Conservation (phyloP, 2,113 vertebrate genomes). For the Sorex araneus region DNA sequence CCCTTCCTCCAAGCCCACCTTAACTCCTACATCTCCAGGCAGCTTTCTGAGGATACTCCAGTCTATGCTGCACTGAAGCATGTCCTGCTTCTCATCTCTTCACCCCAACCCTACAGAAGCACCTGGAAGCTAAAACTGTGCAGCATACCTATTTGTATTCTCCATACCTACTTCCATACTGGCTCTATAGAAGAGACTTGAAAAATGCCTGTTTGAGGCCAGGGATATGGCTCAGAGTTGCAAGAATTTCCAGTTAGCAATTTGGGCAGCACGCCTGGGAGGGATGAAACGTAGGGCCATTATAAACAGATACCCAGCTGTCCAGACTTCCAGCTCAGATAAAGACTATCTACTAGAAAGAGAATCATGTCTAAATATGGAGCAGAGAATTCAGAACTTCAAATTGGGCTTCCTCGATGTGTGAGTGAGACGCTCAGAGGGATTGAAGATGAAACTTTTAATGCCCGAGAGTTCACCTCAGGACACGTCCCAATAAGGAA, state of each 20-base stretch:
- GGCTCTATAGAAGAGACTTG: no score
- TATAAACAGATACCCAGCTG: neutral
- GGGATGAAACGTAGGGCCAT: neutral
- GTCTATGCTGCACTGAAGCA: no score
- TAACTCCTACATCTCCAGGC: no score
- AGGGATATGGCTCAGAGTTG: neutral
- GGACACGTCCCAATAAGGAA: conserved; percentile 72
- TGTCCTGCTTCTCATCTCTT: no score
- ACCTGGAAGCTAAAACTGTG: no score
- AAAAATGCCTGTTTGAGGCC: no score
- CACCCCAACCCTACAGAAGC: no score
- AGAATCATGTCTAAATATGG: conserved; percentile 50
- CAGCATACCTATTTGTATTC: no score
- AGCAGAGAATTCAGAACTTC: conserved; percentile 58
- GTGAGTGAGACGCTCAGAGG: conserved; percentile 27
- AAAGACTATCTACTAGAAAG: conserved; percentile 56
- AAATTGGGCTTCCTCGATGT: neutral
- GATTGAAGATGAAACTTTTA: conserved; percentile 18
- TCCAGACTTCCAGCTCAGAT: conserved; percentile 16
- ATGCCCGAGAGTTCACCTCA: conserved; percentile 52
- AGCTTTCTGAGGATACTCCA: no score
- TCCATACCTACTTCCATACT: no score
- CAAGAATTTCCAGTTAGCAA: conserved; percentile 10
- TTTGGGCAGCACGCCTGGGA: conserved; percentile 17
- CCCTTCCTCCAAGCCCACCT: no score